Conservation (phyloP, 30 jellyfish, hydroid and myxozoan genomes). For the Hydractinia echinata region DNA sequence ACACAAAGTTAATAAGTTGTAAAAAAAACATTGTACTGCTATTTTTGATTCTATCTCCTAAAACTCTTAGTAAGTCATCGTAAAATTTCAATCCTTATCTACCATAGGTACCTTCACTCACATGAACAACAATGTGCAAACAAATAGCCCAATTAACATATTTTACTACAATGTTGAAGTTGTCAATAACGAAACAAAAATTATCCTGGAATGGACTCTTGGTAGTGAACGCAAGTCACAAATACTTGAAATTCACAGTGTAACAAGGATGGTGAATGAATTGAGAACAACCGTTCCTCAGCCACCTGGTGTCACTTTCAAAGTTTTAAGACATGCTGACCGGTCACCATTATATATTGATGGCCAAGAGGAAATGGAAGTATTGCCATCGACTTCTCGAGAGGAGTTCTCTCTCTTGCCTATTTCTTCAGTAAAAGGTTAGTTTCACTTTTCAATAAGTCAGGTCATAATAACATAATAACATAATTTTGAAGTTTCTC, state of each 20-base stretch:
- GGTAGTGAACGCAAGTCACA: slow-evolving; percentile 85
- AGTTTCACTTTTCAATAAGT: background rate
- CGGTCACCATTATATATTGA: slow-evolving; percentile 62
- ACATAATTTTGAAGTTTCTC: background rate
- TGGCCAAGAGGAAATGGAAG: slow-evolving; percentile 75
- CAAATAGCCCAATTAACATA: slow-evolving; percentile 45
- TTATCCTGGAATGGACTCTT: slow-evolving; percentile 84
- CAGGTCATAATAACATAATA: no score
- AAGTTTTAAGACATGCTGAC: slow-evolving; percentile 60
- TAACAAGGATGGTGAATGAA: slow-evolving; percentile 89
- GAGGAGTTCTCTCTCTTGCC: slow-evolving; percentile 89
- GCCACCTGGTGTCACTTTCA: slow-evolving; percentile 95
- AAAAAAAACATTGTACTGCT: no score
- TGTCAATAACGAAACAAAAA: slow-evolving; percentile 69
- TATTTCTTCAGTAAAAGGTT: slow-evolving; percentile 67
- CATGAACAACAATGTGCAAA: slow-evolving; percentile 35
- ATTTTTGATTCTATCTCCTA: no score
- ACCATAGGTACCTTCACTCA: slow-evolving; percentile 43
- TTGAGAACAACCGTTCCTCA: slow-evolving; percentile 86
- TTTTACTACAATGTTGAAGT: slow-evolving; percentile 95
- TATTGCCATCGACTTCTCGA: slow-evolving; percentile 74
- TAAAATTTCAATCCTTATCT: no score
- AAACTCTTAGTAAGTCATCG: no score
- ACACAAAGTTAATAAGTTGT: no score
- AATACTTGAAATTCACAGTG: slow-evolving; percentile 53